Percentiles rank a stretch among this genome's conserved stretches.
phyloP scores from a whole-genome alignment of 1,140 invertebrate species.

The Aphelenchoides fujianensis region DNA sequence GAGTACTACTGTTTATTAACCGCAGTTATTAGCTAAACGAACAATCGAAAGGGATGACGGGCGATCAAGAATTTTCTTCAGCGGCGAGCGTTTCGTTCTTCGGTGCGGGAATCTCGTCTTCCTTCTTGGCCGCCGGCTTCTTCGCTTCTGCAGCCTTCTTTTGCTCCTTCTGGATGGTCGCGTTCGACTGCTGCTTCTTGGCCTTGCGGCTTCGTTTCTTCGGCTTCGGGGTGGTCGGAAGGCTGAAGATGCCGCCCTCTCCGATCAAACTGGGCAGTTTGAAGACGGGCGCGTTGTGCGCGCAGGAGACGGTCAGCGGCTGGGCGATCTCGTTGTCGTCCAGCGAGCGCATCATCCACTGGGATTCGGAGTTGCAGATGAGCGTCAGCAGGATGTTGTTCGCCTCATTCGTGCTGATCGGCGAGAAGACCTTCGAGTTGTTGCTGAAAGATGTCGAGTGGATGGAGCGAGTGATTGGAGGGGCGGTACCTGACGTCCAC shows the following conservation, averaged over 20 bases:
- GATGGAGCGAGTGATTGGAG: neutral
- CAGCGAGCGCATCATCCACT: neutral
- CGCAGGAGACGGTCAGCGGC: slow-evolving; percentile 1
- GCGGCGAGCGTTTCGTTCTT: neutral
- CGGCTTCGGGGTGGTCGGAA: neutral
- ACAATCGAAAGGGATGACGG: too few relatives aligned
- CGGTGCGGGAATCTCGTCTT: neutral
- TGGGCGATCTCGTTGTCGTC: neutral
- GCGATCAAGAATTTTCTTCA: too few relatives aligned
- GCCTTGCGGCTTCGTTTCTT: neutral
- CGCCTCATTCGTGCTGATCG: neutral
- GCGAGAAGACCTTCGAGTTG: neutral
- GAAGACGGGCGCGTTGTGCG: neutral
- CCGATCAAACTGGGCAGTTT: neutral
- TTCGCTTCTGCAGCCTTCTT: neutral
- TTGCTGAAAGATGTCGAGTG: too few relatives aligned
- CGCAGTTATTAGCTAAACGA: too few relatives aligned
- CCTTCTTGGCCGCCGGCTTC: neutral
- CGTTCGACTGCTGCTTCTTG: too few relatives aligned
- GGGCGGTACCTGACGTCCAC: neutral
- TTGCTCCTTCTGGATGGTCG: too few relatives aligned
- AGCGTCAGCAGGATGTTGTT: neutral
- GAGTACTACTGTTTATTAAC: too few relatives aligned
- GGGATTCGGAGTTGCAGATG: neutral
- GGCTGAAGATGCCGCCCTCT: too few relatives aligned